A percentile compares a stretch with the other conserved stretches of the same genome.
These are phyloP conservation scores for Bubalus kerabau DNA, from an alignment of 2,113 vertebrate species.

Conservation along the genomic window DNA sequence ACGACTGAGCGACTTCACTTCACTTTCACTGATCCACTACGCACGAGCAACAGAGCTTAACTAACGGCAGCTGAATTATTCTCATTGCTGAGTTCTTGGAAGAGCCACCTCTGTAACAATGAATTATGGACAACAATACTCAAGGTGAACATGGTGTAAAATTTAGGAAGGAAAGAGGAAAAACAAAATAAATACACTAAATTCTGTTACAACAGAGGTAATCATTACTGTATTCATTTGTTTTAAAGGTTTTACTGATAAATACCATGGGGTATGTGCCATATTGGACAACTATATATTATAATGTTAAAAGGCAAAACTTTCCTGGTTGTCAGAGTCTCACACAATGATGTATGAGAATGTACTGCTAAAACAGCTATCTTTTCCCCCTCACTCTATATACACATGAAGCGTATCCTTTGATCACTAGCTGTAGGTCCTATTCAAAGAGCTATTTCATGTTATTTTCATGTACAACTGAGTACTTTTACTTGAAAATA, in stretches of 20 bases:
- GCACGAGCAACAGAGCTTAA: neutral
- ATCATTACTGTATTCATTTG: neutral
- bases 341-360: neutral
- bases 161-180: neutral
- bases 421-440: neutral
- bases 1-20: too few relatives aligned
- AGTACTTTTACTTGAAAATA: neutral
- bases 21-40: neutral
- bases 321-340: neutral
- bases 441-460: neutral
- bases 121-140: neutral
- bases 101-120: neutral
- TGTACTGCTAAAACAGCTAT: neutral
- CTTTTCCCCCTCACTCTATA: neutral
- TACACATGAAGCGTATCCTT: neutral
- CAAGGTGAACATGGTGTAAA: neutral
- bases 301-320: neutral
- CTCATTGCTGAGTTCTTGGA: neutral
- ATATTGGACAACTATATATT: neutral
- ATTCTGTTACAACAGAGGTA: neutral
- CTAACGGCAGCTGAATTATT: neutral
- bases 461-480: neutral
- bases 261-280: neutral
- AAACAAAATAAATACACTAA: neutral
- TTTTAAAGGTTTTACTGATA: neutral